These are phyloP conservation scores for Drosophila barbarae DNA, from an alignment of 2,888 invertebrate genomes.

Conservation along the genomic window DNA sequence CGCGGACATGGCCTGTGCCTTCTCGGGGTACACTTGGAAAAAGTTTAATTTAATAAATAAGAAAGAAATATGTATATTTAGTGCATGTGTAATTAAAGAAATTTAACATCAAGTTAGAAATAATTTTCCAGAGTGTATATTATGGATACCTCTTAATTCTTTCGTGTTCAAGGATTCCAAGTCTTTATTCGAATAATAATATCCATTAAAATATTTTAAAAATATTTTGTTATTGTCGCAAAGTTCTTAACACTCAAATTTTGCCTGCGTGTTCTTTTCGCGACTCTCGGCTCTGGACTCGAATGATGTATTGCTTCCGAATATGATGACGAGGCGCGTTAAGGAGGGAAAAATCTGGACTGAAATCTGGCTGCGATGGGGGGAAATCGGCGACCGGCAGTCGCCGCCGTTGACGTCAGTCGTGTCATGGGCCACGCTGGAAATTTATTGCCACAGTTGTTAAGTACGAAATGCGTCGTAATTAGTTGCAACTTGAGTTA, in stretches of 20 bases:
- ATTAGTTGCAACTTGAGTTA: conserved; percentile 75
- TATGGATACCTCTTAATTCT: neutral
- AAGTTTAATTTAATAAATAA: neutral
- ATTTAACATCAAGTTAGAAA: neutral
- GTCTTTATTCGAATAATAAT: no score
- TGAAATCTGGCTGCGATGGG: conserved; percentile 46
- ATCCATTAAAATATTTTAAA: neutral
- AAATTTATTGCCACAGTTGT: conserved; percentile 72
- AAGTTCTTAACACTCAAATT: neutral
- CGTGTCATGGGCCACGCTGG: conserved; percentile 70
- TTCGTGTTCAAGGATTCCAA: no score
- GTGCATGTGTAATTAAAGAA: neutral
- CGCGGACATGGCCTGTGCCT: conserved; percentile 33
- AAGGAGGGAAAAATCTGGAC: conserved; percentile 43
- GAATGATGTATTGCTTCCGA: conserved; percentile 74
- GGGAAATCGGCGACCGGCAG: conserved; percentile 45
- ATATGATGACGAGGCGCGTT: conserved; percentile 74
- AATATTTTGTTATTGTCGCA: neutral
- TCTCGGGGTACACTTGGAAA: conserved; percentile 7
- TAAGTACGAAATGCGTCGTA: conserved; percentile 73
- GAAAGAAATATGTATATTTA: neutral
- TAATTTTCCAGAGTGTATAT: neutral
- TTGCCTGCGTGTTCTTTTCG: conserved; percentile 19
- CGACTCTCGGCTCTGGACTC: conserved; percentile 37
- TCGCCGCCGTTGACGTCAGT: conserved; percentile 47